Evolutionary conservation across 2,888 invertebrate genomes (phyloP).

Genomic region (Polietes domitor): DNA sequence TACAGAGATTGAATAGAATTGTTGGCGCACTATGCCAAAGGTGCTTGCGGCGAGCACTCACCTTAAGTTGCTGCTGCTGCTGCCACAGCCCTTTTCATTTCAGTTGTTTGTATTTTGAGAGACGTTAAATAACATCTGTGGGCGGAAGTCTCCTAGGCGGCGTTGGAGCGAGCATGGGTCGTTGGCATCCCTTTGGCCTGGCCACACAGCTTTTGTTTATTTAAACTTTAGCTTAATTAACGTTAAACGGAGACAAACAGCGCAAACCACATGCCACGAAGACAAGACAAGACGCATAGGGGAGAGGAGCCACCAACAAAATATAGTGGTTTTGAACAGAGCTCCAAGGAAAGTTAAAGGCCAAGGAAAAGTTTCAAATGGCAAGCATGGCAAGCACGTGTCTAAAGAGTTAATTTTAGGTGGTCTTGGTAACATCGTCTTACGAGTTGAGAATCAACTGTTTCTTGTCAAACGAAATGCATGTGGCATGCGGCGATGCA

Average conservation of each 20-base stretch:
- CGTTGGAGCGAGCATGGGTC: not conserved
- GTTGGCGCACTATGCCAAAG: not conserved
- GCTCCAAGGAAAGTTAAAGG: not conserved
- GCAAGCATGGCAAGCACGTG: slow-evolving; percentile 17
- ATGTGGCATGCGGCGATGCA: slow-evolving; percentile 41
- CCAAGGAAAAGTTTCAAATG: not conserved
- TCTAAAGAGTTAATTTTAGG: slow-evolving; percentile 6
- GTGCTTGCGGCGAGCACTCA: not conserved
- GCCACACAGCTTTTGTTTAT: slow-evolving; percentile 31
- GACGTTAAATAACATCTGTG: not conserved
- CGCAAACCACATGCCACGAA: not conserved
- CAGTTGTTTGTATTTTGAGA: not conserved
- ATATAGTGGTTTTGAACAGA: not conserved
- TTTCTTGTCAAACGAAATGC: slow-evolving; percentile 13
- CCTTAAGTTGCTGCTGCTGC: not conserved
- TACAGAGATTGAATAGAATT: not conserved
- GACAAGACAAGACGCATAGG: not conserved
- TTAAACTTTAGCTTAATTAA: slow-evolving; percentile 59
- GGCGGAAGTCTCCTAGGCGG: not conserved
- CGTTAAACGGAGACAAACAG: slow-evolving; percentile 27
- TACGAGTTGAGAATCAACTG: slow-evolving; percentile 39
- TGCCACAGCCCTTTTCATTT: not conserved
- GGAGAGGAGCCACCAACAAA: not conserved
- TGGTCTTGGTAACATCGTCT: not conserved
- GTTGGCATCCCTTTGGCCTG: slow-evolving; percentile 19